A percentile compares a stretch with the other conserved stretches of the same genome.
These are phyloP conservation scores for Phycodurus eques DNA, from an alignment of 2,113 vertebrate genomes.

Conservation along the genomic window DNA sequence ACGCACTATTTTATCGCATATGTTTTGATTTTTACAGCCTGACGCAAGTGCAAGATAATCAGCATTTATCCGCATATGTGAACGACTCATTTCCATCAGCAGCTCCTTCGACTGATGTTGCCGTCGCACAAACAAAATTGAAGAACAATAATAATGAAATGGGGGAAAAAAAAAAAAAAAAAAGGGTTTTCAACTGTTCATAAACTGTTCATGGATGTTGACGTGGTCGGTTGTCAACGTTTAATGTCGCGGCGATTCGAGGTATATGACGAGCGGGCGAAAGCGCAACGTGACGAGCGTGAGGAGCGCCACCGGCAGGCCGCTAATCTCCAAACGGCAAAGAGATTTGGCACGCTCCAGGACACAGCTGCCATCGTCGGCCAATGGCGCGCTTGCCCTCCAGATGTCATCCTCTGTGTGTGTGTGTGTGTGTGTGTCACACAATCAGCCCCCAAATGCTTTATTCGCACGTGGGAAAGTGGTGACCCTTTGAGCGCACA, in stretches of 20 bases:
- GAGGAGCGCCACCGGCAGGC: neutral
- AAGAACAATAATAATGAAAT: no score
- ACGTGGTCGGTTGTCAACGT: no score
- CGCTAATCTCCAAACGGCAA: neutral
- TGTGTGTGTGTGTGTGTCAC: neutral
- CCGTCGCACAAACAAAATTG: no score
- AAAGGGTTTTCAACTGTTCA: no score
- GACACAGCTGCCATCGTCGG: slow-evolving; percentile 13
- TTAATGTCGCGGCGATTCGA: neutral
- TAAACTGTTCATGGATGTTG: no score
- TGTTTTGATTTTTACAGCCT: no score
- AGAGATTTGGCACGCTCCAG: slow-evolving; percentile 29
- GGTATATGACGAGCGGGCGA: neutral
- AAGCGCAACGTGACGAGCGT: neutral
- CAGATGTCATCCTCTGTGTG: slow-evolving; percentile 41
- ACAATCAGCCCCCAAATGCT: slow-evolving; percentile 21
- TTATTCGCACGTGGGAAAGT: neutral
- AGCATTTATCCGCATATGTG: no score
- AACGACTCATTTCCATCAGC: no score
- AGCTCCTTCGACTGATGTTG: no score
- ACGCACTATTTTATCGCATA: no score
- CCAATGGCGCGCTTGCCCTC: slow-evolving; percentile 33
- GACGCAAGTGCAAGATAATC: no score
- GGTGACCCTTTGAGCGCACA: neutral
- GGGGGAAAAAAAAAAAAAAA: no score